A percentile compares a stretch with the other conserved stretches of the same genome.
Conservation (phyloP, 1,140 invertebrate genomes). For the Drosophila takahashii region DNA sequence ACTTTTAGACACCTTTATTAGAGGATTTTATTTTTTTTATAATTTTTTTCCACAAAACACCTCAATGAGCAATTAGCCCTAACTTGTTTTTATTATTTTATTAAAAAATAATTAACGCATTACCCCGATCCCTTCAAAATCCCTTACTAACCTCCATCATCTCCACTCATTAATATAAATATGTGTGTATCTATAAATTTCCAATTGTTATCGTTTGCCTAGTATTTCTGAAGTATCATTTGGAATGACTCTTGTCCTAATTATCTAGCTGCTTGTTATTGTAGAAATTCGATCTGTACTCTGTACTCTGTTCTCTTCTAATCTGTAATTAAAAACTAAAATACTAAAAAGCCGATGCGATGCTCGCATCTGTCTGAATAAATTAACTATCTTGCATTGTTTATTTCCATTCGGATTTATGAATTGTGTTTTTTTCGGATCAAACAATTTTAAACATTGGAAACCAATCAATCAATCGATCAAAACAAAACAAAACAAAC, state of each 20-base stretch:
- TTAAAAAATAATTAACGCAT: neutral
- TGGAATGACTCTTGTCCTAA: constrained; percentile 13
- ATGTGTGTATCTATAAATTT: constrained; percentile 24
- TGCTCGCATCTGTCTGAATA: constrained; percentile 28
- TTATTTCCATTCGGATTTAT: constrained; percentile 52
- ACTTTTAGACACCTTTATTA: neutral
- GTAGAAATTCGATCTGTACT: constrained; percentile 30
- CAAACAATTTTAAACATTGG: constrained; percentile 55
- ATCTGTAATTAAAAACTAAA: constrained; percentile 16
- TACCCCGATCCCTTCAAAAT: neutral
- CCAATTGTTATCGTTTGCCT: constrained; percentile 21
- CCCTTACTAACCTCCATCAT: constrained; percentile 13
- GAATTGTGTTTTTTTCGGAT: constrained; percentile 48
- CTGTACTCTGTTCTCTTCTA: constrained; percentile 26
- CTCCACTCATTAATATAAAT: constrained; percentile 41
- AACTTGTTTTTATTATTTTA: neutral
- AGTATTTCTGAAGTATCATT: constrained; percentile 8
- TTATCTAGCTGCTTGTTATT: constrained; percentile 35
- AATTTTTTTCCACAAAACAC: neutral
- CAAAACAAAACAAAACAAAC: neutral
- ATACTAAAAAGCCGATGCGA: constrained; percentile 15
- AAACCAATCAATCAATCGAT: constrained; percentile 39
- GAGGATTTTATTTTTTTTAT: no score
- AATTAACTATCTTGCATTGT: constrained; percentile 55
- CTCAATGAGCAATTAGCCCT: constrained; percentile 28